These are phyloP conservation scores for Drosophila mojavensis DNA, from an alignment of 1,140 invertebrate species.

Conservation along the genomic window DNA sequence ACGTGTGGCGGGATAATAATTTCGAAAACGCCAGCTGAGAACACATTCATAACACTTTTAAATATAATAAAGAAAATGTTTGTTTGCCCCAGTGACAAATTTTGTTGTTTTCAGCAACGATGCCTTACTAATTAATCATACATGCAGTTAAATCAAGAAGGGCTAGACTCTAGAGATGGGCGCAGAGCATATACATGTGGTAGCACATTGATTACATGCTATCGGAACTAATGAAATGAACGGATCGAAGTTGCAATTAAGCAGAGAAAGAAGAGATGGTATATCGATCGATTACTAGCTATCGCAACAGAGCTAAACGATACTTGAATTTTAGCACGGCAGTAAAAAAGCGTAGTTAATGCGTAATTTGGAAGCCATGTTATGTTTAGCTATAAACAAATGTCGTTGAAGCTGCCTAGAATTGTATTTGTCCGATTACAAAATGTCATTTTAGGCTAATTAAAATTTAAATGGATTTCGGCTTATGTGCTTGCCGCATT, in stretches of 20 bases:
- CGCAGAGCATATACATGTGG: too few species aligned
- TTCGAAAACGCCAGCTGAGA: constrained; percentile 41
- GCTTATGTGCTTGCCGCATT: constrained; percentile 24
- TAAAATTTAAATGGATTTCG: constrained; percentile 23
- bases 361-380: background rate
- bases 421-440: constrained; percentile 12
- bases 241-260: background rate
- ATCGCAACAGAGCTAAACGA: too few species aligned
- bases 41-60: constrained; percentile 43
- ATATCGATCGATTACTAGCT: too few species aligned
- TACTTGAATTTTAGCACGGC: too few species aligned
- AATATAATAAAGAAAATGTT: constrained; percentile 10
- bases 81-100: constrained; percentile 33
- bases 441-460: constrained; percentile 25
- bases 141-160: too few species aligned
- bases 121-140: too few species aligned
- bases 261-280: too few species aligned
- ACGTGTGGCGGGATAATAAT: constrained; percentile 63
- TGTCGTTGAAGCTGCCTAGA: background rate
- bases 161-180: too few species aligned
- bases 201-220: too few species aligned
- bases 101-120: background rate
- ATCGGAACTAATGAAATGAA: background rate
- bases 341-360: background rate
- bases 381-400: background rate